These are phyloP conservation scores for Abrostola triplasia DNA, from an alignment of 2,888 invertebrate genomes.

Conservation along the genomic window DNA sequence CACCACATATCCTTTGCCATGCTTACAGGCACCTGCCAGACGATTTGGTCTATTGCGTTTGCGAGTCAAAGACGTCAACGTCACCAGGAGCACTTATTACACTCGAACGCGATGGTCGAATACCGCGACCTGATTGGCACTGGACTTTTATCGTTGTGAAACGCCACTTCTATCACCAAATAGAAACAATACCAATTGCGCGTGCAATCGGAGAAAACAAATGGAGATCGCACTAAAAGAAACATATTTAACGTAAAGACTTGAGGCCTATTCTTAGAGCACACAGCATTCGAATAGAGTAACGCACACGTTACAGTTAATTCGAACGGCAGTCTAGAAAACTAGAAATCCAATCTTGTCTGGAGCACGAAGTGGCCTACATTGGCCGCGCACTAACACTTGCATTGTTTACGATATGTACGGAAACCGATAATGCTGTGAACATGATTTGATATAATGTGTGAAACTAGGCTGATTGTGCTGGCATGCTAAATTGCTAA, in stretches of 20 bases:
- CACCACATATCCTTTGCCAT: no score
- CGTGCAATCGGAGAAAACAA: no score
- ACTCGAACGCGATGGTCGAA: no score
- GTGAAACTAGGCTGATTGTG: conserved; percentile 10
- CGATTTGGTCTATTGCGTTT: no score
- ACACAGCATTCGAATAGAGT: conserved; percentile 46
- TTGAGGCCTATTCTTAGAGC: conserved; percentile 26
- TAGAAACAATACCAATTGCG: no score
- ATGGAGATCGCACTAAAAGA: background rate
- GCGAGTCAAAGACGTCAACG: no score
- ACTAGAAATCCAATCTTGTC: conserved; percentile 75
- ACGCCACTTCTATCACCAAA: no score
- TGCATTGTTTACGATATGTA: conserved; percentile 55
- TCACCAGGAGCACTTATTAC: no score
- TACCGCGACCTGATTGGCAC: no score
- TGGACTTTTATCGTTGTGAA: no score
- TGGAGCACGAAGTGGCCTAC: conserved; percentile 69
- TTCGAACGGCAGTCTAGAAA: conserved; percentile 70
- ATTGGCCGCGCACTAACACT: conserved; percentile 51
- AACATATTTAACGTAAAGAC: conserved; percentile 9
- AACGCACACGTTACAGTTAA: conserved; percentile 64
- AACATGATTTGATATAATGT: conserved; percentile 18
- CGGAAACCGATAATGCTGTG: conserved; percentile 27
- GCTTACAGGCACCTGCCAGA: no score
- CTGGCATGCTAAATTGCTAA: background rate